A percentile compares a stretch with the other conserved stretches of the same genome.
Conservation (phyloP, 2,113 vertebrate species). For the Ailurus styani region DNA sequence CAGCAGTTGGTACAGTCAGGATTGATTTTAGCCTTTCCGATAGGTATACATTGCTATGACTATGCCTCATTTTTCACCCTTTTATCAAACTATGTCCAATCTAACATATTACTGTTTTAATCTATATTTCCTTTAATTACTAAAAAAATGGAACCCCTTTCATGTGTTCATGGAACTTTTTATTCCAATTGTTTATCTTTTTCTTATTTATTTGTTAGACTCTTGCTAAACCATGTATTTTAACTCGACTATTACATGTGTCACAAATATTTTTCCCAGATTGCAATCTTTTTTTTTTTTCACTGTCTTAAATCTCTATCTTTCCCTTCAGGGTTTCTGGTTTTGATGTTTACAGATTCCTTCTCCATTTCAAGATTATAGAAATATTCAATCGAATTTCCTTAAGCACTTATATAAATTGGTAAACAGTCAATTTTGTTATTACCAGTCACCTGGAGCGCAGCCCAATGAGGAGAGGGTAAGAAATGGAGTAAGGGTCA, state of each 20-base stretch:
- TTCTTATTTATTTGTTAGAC: constrained; percentile 1
- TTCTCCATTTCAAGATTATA: constrained; percentile 12
- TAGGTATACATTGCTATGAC: neutral
- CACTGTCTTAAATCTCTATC: neutral
- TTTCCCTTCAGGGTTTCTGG: neutral
- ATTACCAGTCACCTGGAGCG: neutral
- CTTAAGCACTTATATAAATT: constrained; percentile 21
- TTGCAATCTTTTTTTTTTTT: neutral
- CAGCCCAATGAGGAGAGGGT: neutral
- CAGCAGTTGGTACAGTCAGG: neutral
- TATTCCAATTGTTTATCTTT: neutral
- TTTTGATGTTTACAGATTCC: constrained; percentile 26
- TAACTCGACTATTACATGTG: neutral
- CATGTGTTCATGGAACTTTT: neutral
- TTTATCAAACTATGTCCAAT: neutral
- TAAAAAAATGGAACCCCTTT: neutral
- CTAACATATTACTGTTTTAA: constrained; percentile 9
- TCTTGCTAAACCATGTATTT: neutral
- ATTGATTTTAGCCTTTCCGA: neutral
- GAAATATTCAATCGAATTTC: neutral
- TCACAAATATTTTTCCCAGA: constrained; percentile 11
- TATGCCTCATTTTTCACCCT: neutral
- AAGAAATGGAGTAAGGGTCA: neutral
- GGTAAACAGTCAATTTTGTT: constrained; percentile 16
- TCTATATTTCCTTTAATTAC: neutral